Base-by-base conservation (phyloP, 2,888 invertebrate genomes). In the Leuctra nigra region DNA sequence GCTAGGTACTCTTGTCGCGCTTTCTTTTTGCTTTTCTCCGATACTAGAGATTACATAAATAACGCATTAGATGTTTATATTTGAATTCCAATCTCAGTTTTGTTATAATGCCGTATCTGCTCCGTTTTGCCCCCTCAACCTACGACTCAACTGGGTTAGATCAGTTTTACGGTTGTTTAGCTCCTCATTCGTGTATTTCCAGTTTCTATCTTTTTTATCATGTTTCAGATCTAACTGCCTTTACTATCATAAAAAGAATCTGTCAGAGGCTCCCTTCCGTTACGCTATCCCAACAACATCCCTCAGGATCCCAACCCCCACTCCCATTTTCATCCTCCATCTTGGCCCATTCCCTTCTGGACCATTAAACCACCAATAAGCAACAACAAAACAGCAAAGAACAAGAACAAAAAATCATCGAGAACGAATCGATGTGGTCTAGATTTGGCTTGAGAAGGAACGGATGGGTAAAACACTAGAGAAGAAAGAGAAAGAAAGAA, bases 361-460 rank as follows among this genome's bases (percentile, higher is more conserved):
- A 41, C 54, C 59, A 59, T 59, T 59, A 59, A 59, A 56, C 53
- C 53, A 29, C 59, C 59, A 59, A 59, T 59, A 59, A 59, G 59
- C 56, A 56, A 50, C 59, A 56, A 56, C 55, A 55, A 53, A 55
- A 44, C 47, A 18, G 13, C 53, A 20, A 18, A 18, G 33, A 14
- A 48, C 48, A 48, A 23, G 36, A 38, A 38, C 29, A 39, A 36
- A 50, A 56, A 56, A 48, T 16, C 18, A 56, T 25, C 52, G 29
- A 14, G 52, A 33, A n/a, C 50, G 50, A 50, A 50, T 33, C 50
- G 50, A 50, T 29, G 50, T 35, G 50, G 35, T 20, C 33, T 23
- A 9, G 47, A 47, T 47, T 29, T 25, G 4, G 46, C 13, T 36
- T 14, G 36, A 36, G 14, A 13, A 39, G 7, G 39, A 2, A 7